Base-by-base conservation (phyloP, 2,888 invertebrate species). In the Eumerus sabulonum region DNA sequence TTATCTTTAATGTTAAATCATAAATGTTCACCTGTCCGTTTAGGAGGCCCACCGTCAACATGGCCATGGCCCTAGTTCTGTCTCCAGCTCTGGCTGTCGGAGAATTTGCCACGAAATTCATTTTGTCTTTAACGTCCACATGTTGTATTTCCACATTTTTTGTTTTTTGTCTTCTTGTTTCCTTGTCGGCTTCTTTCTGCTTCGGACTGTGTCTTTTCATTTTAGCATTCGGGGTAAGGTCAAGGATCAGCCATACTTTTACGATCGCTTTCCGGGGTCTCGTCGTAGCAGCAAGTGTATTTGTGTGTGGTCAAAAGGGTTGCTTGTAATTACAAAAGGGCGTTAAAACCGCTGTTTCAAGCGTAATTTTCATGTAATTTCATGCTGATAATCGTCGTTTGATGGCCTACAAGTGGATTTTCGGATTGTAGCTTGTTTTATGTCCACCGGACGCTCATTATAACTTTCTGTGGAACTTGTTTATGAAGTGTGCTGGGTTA, bases 1-100 rank as follows among this genome's bases (percentile, higher is more conserved):
- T 79, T 79, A 79, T 74, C 73, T 79, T 74, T 79, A 51, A 73
- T 73, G 77, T 72, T 68, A 74, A 79, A 73, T 79, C 79, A 73
- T 79, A 79, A 79, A 74, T 73, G 70, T 73, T 79, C 79, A 79
- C 79, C 79, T 79, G 79, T 77, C 57, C 53, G 57, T 44, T 77
- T 63, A 40, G 62, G 51, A n/a, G 62, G 47, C 57, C 48, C 72
- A 67, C 63, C 51, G 51, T 47, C 57, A 53, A 47, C 47, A 44
- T 47, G 76, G 47, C 38, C 60, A 40, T 51, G 60, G 53, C 27
- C 7, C 27, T 27, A 27, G 27, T 27, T 27, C 2, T 27, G 27
- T 27, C 27, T 4, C 27, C 7, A 7, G 27, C 27, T 27, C 2
- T 7, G 27, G 9, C 48, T 19, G 16, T 40, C 18, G 54, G 51